Conservation (phyloP, 2,113 vertebrate genomes). For the Pundamilia nyererei region DNA sequence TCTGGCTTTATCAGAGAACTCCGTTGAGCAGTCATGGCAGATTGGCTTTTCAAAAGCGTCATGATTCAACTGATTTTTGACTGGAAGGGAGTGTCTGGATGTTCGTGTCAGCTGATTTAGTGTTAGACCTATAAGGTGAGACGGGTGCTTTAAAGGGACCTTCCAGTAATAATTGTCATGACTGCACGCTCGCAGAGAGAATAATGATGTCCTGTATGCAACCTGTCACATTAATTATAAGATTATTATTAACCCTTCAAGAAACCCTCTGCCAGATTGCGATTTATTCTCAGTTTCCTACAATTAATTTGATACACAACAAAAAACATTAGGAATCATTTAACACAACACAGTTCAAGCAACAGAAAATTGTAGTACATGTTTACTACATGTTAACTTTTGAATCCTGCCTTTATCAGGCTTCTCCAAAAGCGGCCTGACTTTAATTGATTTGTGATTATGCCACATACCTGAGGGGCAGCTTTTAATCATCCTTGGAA, state of each 20-base stretch:
- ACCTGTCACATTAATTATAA: slow-evolving; percentile 35
- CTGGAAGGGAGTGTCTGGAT: slow-evolving; percentile 1
- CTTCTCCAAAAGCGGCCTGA: slow-evolving; percentile 11
- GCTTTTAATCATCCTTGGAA: slow-evolving; percentile 51
- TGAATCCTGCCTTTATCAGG: neutral
- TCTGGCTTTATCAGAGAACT: slow-evolving; percentile 57
- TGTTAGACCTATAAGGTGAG: slow-evolving; percentile 7
- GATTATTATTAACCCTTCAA: slow-evolving; percentile 28
- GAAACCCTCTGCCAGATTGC: neutral
- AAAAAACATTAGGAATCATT: neutral
- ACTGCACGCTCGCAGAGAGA: slow-evolving; percentile 1
- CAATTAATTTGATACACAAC: neutral
- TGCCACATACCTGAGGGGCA: slow-evolving; percentile 19
- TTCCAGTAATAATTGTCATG: slow-evolving; percentile 23
- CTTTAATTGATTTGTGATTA: slow-evolving; percentile 63
- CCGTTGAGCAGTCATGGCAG: slow-evolving; percentile 33
- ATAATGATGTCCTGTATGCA: slow-evolving; percentile 29
- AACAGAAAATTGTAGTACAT: neutral
- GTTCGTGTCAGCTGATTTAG: slow-evolving; percentile 28
- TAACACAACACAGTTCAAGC: neutral
- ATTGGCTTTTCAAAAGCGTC: slow-evolving; percentile 41
- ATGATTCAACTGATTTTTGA: slow-evolving; percentile 37
- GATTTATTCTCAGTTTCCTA: slow-evolving; percentile 1
- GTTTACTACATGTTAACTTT: neutral
- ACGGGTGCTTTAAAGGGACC: slow-evolving; percentile 17